Evolutionary conservation across 1,140 invertebrate genomes (phyloP).

Genomic region (Phocides pigmalion): DNA sequence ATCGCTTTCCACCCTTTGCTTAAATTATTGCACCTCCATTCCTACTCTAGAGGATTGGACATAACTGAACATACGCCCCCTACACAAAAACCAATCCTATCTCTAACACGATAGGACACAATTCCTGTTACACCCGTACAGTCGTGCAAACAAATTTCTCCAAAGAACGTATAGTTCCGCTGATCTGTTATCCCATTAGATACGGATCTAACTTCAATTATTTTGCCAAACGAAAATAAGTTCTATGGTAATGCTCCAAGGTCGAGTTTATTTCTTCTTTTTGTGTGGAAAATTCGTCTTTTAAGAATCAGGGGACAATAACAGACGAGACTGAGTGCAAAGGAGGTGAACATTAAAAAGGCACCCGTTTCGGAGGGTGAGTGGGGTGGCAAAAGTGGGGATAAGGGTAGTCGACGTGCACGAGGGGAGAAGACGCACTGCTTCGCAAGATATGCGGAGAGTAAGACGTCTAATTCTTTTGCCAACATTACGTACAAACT

Average conservation of each 20-base stretch:
- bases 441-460: slow-evolving; percentile 41
- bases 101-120: slow-evolving; percentile 44
- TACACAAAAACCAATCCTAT: slow-evolving; percentile 55
- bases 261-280: slow-evolving; percentile 43
- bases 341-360: slow-evolving; percentile 67
- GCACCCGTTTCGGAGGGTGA: slow-evolving; percentile 46
- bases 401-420: slow-evolving; percentile 48
- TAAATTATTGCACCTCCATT: slow-evolving; percentile 81
- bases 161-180: slow-evolving; percentile 68
- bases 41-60: slow-evolving; percentile 55
- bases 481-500: neutral
- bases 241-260: slow-evolving; percentile 43
- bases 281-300: slow-evolving; percentile 57
- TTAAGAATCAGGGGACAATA: slow-evolving; percentile 60
- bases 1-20: slow-evolving; percentile 80
- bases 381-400: slow-evolving; percentile 45
- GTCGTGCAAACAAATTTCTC: slow-evolving; percentile 65
- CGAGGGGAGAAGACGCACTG: slow-evolving; percentile 61
- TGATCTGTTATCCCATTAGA: slow-evolving; percentile 69
- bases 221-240: slow-evolving; percentile 39
- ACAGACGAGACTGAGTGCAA: slow-evolving; percentile 57
- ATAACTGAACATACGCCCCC: slow-evolving; percentile 47
- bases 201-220: slow-evolving; percentile 64
- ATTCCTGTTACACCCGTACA: slow-evolving; percentile 34
- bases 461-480: slow-evolving; percentile 40